These are phyloP conservation scores for Anastrepha ludens DNA, from an alignment of 1,140 invertebrate genomes.

Conservation along the genomic window DNA sequence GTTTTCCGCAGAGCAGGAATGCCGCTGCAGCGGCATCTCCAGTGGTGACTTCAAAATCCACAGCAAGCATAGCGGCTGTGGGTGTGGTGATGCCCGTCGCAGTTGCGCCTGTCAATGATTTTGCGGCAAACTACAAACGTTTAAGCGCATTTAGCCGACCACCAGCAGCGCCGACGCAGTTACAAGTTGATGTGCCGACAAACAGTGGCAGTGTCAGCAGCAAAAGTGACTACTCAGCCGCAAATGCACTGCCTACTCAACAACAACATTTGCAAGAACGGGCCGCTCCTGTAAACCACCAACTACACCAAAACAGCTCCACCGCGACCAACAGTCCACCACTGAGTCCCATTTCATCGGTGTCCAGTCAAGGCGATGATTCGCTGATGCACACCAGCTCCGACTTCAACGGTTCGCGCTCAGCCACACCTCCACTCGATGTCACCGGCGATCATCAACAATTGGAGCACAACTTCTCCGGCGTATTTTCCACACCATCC, in stretches of 20 bases:
- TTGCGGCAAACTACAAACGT: conserved; percentile 71
- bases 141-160: conserved; percentile 72
- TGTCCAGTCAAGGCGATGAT: conserved; percentile 78
- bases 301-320: conserved; percentile 62
- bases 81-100: conserved; percentile 65
- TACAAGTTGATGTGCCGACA: conserved; percentile 35
- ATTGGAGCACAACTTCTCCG: conserved; percentile 65
- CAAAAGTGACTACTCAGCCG: neutral
- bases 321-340: conserved; percentile 77
- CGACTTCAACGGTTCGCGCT: conserved; percentile 50
- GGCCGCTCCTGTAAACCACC: neutral
- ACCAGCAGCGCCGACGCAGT: conserved; percentile 36
- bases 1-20: conserved; percentile 57
- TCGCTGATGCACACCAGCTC: conserved; percentile 63
- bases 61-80: conserved; percentile 58
- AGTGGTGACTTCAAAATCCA: conserved; percentile 53
- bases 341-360: conserved; percentile 80
- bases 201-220: too few species aligned
- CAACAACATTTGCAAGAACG: conserved; percentile 39
- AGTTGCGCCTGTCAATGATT: conserved; percentile 75
- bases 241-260: conserved; percentile 57
- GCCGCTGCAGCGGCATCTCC: conserved; percentile 58
- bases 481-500: conserved; percentile 68
- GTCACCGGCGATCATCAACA: conserved; percentile 13
- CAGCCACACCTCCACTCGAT: conserved; percentile 56